Percentiles rank a stretch among this genome's conserved stretches.
These are phyloP conservation scores for Danio kyathit DNA, from an alignment of 2,797 vertebrate genomes.

Conservation along the genomic window DNA sequence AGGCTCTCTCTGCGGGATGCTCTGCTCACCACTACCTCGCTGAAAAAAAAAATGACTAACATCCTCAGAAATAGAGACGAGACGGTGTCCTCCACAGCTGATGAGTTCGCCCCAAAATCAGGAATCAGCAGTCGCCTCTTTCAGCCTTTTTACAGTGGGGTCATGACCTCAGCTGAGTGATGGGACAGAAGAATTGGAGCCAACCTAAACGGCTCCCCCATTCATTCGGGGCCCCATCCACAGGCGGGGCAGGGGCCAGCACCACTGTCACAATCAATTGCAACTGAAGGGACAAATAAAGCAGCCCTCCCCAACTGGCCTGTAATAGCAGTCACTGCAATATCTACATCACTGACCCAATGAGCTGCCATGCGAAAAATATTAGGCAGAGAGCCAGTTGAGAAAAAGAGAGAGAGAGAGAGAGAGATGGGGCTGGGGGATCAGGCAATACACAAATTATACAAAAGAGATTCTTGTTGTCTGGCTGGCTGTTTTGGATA, in stretches of 20 bases:
- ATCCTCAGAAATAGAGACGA: conserved; percentile 41
- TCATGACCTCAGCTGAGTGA: conserved; percentile 76
- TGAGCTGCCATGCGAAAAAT: conserved; percentile 53
- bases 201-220: conserved; percentile 69
- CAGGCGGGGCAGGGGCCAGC: conserved; percentile 49
- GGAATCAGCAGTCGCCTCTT: conserved; percentile 49
- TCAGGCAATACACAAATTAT: conserved; percentile 28
- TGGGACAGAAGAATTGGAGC: conserved; percentile 72
- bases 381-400: conserved; percentile 38
- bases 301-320: conserved; percentile 43
- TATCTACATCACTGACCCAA: conserved; percentile 55
- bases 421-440: background rate
- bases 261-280: conserved; percentile 74
- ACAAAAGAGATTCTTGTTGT: conserved; percentile 27
- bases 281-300: conserved; percentile 61
- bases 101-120: conserved; percentile 56
- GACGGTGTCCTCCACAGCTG: conserved; percentile 40
- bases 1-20: conserved; percentile 48
- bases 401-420: too few relatives aligned
- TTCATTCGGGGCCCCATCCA: conserved; percentile 13
- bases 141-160: conserved; percentile 73
- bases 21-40: conserved; percentile 33
- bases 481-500: conserved; percentile 16
- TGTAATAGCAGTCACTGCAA: conserved; percentile 50
- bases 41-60: conserved; percentile 52